These are phyloP conservation scores for Apeltes quadracus DNA, from an alignment of 2,113 vertebrate genomes.

Conservation along the genomic window DNA sequence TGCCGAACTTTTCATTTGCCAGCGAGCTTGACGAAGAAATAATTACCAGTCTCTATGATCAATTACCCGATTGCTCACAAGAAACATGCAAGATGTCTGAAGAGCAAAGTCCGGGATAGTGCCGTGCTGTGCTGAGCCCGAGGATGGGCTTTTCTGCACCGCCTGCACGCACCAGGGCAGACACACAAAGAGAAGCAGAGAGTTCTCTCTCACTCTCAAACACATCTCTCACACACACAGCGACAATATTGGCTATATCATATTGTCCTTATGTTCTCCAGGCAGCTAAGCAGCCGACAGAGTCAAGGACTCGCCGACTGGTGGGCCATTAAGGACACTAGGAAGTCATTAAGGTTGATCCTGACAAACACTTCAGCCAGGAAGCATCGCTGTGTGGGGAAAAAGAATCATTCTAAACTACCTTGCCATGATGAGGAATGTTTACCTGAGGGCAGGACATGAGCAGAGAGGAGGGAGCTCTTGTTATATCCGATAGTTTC, in stretches of 20 bases:
- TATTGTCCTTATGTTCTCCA: constrained; percentile 38
- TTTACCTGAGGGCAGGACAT: too few species aligned
- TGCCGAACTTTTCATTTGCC: constrained; percentile 73
- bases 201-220: neutral
- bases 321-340: constrained; percentile 53
- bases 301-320: constrained; percentile 63
- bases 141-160: constrained; percentile 30
- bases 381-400: constrained; percentile 37
- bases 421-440: constrained; percentile 62
- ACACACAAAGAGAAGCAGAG: constrained; percentile 19
- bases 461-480: too few species aligned
- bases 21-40: constrained; percentile 78
- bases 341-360: constrained; percentile 57
- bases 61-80: constrained; percentile 84
- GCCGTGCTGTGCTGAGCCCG: constrained; percentile 21
- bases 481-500: too few species aligned
- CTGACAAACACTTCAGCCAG: constrained; percentile 43
- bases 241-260: too few species aligned
- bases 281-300: constrained; percentile 45
- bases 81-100: constrained; percentile 73
- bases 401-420: constrained; percentile 49
- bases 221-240: neutral
- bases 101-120: constrained; percentile 34
- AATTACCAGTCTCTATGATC: constrained; percentile 85
- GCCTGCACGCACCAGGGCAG: constrained; percentile 20